Base-by-base conservation (phyloP, 2,797 vertebrate genomes). In the Uromys caudimaculatus region DNA sequence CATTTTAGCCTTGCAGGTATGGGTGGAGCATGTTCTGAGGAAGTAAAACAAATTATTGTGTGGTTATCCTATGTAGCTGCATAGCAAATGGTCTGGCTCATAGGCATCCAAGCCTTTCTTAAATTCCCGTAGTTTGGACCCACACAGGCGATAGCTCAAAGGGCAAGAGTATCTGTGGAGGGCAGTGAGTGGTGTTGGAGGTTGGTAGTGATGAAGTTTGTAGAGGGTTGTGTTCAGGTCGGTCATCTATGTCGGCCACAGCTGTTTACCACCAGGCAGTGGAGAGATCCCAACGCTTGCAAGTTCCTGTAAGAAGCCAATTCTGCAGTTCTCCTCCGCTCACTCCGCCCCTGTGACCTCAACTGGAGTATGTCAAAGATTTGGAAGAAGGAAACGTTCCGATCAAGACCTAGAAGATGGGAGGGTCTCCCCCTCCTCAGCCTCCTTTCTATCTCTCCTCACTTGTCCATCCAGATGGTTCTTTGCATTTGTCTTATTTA, bases 141-240 rank as follows among this genome's bases (percentile, higher is more conserved):
- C n/a, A 67, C 32, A 24, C 8, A 4, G 47, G 12, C 50, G 64
- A 64, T 71, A 5, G 0, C 60, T 82, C 47, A 6, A 21, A 90
- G 78, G 50, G 19, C 8, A 0, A 29, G 52, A 44, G 64, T 6
- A 62, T 52, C 41, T 24, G 32, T 73, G 41, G 11, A 47, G 3
- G 2, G 27, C 44, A 67, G 17, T 67, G 32, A 73, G 41, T 19
- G 58, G 41, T 41, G n/a, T 75, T 86, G 67, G 38, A 54, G 83
- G n/a, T 56, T 54, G 38, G 76, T 76, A 85, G 41, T 58, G 86
- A 77, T 23, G 5, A 71, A 64, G 83, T 77, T 69, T 71, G 84
- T 90, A 75, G 44, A 79, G 64, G 86, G 50, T 12, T 56, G 84
- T 35, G 35, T 95, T 91, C 95, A 56, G 52, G 92, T 56, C 32